Conservation (phyloP, 2,888 invertebrate species). For the Callyntrura guangdongensis region DNA sequence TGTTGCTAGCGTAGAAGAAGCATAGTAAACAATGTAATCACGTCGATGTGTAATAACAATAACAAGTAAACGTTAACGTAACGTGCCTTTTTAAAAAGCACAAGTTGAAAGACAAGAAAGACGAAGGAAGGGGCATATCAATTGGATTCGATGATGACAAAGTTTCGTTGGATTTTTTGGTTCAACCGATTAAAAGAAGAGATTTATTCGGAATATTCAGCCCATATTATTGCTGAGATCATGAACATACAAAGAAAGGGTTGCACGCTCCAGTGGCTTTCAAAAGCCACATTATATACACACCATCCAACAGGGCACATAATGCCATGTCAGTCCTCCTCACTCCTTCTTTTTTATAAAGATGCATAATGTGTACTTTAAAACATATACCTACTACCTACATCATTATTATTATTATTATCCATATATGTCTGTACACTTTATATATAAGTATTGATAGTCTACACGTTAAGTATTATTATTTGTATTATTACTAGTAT, state of each 20-base stretch:
- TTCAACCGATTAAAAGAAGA: constrained; percentile 76
- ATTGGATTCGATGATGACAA: constrained; percentile 78
- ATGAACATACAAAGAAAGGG: constrained; percentile 81
- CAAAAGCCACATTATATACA: constrained; percentile 84
- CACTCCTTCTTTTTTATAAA: constrained; percentile 43
- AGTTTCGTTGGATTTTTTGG: constrained; percentile 71
- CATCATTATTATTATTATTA: neutral
- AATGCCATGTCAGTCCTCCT: constrained; percentile 66
- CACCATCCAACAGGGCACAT: constrained; percentile 78
- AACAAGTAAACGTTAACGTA: constrained; percentile 43
- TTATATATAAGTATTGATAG: constrained; percentile 43
- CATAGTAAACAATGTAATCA: neutral
- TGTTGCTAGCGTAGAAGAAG: neutral
- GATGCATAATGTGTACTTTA: neutral
- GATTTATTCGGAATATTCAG: constrained; percentile 75
- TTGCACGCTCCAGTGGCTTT: constrained; percentile 84
- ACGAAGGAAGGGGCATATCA: constrained; percentile 63
- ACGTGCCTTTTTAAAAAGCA: constrained; percentile 44
- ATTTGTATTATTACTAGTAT: constrained; percentile 62
- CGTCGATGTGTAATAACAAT: constrained; percentile 21
- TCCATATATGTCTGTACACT: neutral
- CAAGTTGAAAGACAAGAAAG: constrained; percentile 50
- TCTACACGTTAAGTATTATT: constrained; percentile 64
- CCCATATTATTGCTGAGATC: constrained; percentile 78
- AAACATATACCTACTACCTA: neutral